Evolutionary conservation across 2,797 vertebrate genomes (phyloP), one percentile per base, ranked within the genome.

Genomic region (Uromys caudimaculatus): DNA sequence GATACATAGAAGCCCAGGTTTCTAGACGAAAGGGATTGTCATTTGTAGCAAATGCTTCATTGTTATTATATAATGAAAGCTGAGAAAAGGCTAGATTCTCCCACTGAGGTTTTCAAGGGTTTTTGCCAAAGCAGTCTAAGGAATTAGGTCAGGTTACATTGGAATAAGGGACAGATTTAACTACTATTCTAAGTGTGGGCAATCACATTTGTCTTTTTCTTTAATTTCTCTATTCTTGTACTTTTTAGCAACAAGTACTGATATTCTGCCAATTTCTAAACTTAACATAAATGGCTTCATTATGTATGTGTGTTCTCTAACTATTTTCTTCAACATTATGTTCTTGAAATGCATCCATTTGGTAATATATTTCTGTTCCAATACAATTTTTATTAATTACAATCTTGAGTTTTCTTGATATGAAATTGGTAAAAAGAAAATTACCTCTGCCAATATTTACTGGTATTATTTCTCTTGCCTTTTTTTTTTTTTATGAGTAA

Each of bases 401-500:
- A 93, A 27, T 50, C 62, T 91, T 94, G 17, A 47, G 12, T 86
- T 94, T 96, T 93, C 76, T 90, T 81, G 17, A 9, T 75, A 50
- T 77, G 84, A 94, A 97, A 86, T 86, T 62, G 50, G 50, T 91
- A 56, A 91, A 84, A 95, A 77, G 16, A 84, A 96, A 96, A 94
- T 91, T 67, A 89, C 47, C 91, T 52, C 77, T 93, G 73, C 47
- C 17, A 56, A 52, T 82, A 92, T 96, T 93, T 95, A 85, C 89
- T 92, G 77, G 78, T 95, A 76, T 86, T 56, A 87, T 88, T 92
- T 93, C 44, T 91, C 32, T 76, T 47, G 35, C 44, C 67, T 93
- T 97, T 93, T 94, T 93, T 93, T 94, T 93, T 94, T 52, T 89
- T 97, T 76, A 81, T 96, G 93, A 91, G 41, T 58, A 86, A 86